Conservation (phyloP, 2,113 vertebrate species). For the Bothrops jararaca region DNA sequence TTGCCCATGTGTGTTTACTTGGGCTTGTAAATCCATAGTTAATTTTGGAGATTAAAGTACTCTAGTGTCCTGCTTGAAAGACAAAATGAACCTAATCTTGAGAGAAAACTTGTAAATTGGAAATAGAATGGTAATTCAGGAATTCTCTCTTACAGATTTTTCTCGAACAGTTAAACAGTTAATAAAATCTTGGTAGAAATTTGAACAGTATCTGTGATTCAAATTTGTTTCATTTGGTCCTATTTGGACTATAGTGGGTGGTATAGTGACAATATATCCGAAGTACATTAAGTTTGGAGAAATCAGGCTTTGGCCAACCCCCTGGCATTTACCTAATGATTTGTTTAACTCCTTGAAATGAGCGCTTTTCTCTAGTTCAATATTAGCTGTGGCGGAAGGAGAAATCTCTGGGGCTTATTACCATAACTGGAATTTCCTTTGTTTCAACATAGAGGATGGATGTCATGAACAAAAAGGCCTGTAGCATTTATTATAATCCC, state of each 20-base stretch:
- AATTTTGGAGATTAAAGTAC: background rate
- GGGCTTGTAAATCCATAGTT: background rate
- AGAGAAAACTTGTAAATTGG: background rate
- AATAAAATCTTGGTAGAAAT: background rate
- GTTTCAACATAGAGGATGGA: background rate
- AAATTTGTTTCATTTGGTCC: background rate
- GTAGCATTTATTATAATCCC: background rate
- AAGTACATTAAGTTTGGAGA: background rate
- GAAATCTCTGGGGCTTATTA: background rate
- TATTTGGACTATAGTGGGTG: background rate
- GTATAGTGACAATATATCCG: background rate
- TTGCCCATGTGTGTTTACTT: background rate
- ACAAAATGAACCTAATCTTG: background rate
- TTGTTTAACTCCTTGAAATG: background rate
- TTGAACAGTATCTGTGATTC: background rate
- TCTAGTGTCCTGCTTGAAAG: background rate
- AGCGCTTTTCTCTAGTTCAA: background rate
- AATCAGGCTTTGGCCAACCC: background rate
- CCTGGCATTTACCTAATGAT: background rate
- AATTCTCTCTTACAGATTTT: background rate
- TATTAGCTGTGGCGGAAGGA: background rate
- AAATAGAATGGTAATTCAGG: background rate
- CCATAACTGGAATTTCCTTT: background rate
- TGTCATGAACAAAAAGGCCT: background rate
- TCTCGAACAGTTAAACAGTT: background rate